A percentile compares a stretch with the other conserved stretches of the same genome.
These are phyloP conservation scores for Cenopis cana DNA, from an alignment of 2,888 invertebrate genomes.

Conservation along the genomic window DNA sequence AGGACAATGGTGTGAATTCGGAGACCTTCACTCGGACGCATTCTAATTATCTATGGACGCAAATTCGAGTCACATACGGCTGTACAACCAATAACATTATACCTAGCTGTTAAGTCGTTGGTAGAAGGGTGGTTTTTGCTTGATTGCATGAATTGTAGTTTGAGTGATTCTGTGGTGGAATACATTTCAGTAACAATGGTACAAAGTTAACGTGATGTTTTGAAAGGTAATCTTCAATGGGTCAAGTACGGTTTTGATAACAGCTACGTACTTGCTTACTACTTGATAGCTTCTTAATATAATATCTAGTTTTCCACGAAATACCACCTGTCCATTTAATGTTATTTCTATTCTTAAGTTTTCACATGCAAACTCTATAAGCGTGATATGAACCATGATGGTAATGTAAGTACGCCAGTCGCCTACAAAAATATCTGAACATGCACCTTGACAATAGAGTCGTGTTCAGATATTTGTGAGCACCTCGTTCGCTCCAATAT, in stretches of 20 bases:
- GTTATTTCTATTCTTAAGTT: too few species aligned
- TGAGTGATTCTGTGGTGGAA: background rate
- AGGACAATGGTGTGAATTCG: slow-evolving; percentile 29
- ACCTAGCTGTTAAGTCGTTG: background rate
- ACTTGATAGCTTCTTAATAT: background rate
- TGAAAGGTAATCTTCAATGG: background rate
- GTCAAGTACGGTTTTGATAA: slow-evolving; percentile 4
- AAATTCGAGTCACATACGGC: slow-evolving; percentile 15
- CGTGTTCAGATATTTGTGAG: too few species aligned
- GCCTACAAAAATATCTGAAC: too few species aligned
- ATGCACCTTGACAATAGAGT: too few species aligned
- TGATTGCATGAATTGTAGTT: background rate
- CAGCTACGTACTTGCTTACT: background rate
- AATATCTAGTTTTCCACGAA: background rate
- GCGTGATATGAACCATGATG: too few species aligned
- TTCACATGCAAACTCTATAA: too few species aligned
- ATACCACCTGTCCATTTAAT: background rate
- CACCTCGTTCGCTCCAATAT: too few species aligned
- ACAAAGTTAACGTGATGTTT: background rate
- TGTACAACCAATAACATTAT: background rate
- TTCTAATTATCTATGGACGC: slow-evolving; percentile 14
- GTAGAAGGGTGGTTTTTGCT: background rate
- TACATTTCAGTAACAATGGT: background rate
- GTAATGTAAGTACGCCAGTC: too few species aligned
- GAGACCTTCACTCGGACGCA: slow-evolving; percentile 11